Evolutionary conservation across 2,888 invertebrate species (phyloP), one percentile per base, ranked within the genome.

Genomic region (Phortica okadai): DNA sequence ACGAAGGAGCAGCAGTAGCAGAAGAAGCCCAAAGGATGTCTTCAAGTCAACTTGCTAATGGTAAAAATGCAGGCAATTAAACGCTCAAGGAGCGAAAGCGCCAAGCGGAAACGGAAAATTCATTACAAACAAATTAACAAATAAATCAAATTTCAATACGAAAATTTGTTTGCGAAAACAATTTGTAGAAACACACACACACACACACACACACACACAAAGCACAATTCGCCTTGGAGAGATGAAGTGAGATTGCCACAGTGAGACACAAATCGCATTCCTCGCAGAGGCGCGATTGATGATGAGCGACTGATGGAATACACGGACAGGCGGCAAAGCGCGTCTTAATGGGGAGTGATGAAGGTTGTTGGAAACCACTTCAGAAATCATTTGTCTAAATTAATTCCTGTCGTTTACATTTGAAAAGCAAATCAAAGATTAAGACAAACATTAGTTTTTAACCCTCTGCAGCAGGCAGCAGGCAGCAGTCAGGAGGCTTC

Each of bases 331-430:
- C 87, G 80, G 84, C 88, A 87, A 87, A 87, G 86, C 56, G 56
- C 56, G 21, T 21, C 21, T 21, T 21, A 21, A 21, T 21, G 21
- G 21, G 42, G 66, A 56, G 44, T 50, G 44, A 45, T 67, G 76
- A 67, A 76, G 73, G 54, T 67, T 69, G 41, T 21, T n/a, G 50
- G 74, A n/a, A 73, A 64, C 83, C 84, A 83, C 90, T 90, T 89
- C 86, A 89, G 82, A 90, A 90, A 91, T 91, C 91, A 91, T 91
- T 91, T 91, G 91, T 91, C 91, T 91, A 91, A 91, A 91, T 91
- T 91, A 91, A 91, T 91, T 91, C 91, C 91, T 91, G 91, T 91
- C 91, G 91, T 91, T 91, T 91, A 91, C 91, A 91, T 91, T 90
- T 90, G 90, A 86, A 88, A 86, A 90, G 89, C 90, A 91, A 91